A percentile compares a stretch with the other conserved stretches of the same genome.
phyloP scores from a whole-genome alignment of 1,140 invertebrate species.

The Mizuhopecten yessoensis region DNA sequence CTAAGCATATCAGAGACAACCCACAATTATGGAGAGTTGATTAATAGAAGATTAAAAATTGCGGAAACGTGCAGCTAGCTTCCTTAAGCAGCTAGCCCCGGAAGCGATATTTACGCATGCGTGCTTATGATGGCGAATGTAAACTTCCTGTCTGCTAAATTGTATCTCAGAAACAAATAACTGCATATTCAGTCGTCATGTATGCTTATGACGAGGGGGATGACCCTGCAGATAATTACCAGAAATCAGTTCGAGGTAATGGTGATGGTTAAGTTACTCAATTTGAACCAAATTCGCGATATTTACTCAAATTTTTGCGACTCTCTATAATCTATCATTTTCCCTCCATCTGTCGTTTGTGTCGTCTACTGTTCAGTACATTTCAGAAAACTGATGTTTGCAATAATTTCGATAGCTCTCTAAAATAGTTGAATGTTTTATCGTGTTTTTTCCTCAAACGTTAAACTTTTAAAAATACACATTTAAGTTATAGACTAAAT shows the following conservation, averaged over 20 bases:
- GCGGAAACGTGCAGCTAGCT: no score
- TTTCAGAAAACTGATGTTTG: not conserved
- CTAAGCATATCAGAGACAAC: no score
- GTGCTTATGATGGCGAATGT: conserved; percentile 43
- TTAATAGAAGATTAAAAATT: no score
- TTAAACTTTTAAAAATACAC: not conserved
- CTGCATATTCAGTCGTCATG: conserved; percentile 26
- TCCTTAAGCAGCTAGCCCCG: not conserved
- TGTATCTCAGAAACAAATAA: not conserved
- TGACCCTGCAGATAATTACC: conserved; percentile 57
- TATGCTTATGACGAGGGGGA: conserved; percentile 58
- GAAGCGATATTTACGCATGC: not conserved
- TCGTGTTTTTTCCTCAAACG: not conserved
- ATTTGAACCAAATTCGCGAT: not conserved
- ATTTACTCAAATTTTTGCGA: not conserved
- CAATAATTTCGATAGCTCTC: not conserved
- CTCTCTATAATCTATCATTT: not conserved
- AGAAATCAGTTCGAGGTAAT: conserved; percentile 63
- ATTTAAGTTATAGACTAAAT: not conserved
- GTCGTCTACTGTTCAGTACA: no score
- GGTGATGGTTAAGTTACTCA: not conserved
- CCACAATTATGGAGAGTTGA: no score
- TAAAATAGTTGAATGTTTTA: not conserved
- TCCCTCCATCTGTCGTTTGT: not conserved
- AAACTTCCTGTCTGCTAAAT: conserved; percentile 47